Evolutionary conservation across 2,113 vertebrate species (phyloP), one percentile per base, ranked within the genome.

Genomic region (Malurus elegans): DNA sequence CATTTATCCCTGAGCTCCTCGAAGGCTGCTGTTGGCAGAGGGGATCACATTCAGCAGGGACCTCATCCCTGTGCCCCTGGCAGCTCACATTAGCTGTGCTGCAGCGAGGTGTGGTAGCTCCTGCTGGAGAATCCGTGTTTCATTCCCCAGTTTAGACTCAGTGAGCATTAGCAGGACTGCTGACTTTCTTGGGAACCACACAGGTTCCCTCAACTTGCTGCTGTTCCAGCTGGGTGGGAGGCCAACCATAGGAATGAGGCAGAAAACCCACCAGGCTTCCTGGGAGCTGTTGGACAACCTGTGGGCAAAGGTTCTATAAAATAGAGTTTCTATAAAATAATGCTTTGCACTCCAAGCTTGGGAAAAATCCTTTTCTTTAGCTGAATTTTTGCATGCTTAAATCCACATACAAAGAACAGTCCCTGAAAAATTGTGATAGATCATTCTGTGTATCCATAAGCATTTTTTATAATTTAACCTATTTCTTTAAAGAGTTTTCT

Each of bases 321-420:
- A 75, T 50, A 42, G 18, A 25, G 5, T 42, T 66, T 34, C 34
- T 34, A 14, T 51, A 26, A 58, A 67, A 3, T 67, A 42, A 57
- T 26, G 25, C 54, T 86, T 88, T 79, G 45, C 17, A 3, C 28
- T 65, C 16, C 9, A 32, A 44, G n/a, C 34, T 74, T 0, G 0
- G 34, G 36, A 28, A 47, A 4, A 62, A 48, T 34, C 45, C 38
- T 58, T 69, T 53, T 14, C 8, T 74, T 69, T 69, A 48, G 25
- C 26, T 75, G 40, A 69, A 9, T 42, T 74, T 92, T 84, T 79
- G 10, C 28, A 8, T 61, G 2, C 23, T 36, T 42, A 60, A 51
- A 14, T 36, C 44, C 6, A 0, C 28, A 15, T 14, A 34, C 29
- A 69, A 69, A 69, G 60, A 42, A 34, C 0, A 0, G 42, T 88